Percentiles rank a stretch among this genome's conserved stretches.
These are phyloP conservation scores for Ectemnius continuus DNA, from an alignment of 2,888 invertebrate species.

Conservation along the genomic window DNA sequence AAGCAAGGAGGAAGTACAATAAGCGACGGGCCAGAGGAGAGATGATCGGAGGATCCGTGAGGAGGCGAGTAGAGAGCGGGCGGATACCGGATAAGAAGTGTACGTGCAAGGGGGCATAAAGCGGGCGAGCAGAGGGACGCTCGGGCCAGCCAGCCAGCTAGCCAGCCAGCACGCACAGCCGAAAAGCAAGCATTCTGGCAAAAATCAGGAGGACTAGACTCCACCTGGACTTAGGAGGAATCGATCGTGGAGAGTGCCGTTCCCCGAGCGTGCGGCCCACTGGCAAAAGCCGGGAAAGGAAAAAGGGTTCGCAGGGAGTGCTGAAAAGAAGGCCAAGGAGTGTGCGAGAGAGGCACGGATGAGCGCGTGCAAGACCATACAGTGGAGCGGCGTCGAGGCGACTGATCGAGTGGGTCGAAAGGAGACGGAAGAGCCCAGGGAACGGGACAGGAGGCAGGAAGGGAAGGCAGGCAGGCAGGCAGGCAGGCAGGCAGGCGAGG, in stretches of 20 bases:
- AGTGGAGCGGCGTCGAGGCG: neutral
- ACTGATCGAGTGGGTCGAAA: conserved; percentile 1
- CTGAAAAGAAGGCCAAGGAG: neutral
- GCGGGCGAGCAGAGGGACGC: neutral
- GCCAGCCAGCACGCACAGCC: neutral
- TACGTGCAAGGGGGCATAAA: neutral
- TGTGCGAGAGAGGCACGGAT: neutral
- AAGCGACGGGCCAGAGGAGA: neutral
- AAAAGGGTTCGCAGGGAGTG: neutral
- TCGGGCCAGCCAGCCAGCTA: neutral
- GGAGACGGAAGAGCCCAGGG: neutral
- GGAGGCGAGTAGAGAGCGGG: neutral
- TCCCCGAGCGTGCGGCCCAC: neutral
- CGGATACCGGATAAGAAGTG: neutral
- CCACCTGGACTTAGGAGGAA: neutral
- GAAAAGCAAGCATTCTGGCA: neutral
- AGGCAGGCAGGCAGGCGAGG: neutral
- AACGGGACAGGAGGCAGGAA: conserved; percentile 1
- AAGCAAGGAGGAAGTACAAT: neutral
- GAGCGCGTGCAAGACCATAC: conserved; percentile 1
- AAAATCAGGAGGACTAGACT: neutral
- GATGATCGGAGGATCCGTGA: too few relatives aligned
- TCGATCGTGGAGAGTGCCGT: neutral
- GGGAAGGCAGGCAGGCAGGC: neutral
- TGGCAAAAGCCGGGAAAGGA: neutral